These are phyloP conservation scores for Drosophila hamatofila DNA, from an alignment of 2,888 invertebrate species.

Conservation along the genomic window DNA sequence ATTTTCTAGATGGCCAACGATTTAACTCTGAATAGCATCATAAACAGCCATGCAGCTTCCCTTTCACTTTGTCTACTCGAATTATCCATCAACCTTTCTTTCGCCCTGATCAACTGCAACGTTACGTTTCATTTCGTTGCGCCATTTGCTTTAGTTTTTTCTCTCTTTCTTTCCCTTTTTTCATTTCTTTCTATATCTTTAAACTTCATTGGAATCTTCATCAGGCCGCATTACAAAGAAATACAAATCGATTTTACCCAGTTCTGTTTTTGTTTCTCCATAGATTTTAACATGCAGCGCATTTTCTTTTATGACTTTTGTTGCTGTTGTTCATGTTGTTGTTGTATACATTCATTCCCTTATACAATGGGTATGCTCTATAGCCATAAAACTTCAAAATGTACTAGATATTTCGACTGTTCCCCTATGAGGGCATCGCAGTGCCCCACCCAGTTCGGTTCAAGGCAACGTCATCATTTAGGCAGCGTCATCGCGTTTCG, in stretches of 20 bases:
- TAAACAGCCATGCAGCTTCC: slow-evolving; percentile 6
- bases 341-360: slow-evolving; percentile 22
- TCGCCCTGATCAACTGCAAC: slow-evolving; percentile 28
- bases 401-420: slow-evolving; percentile 37
- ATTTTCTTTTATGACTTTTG: slow-evolving; percentile 71
- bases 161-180: background rate
- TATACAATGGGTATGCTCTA: slow-evolving; percentile 18
- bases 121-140: slow-evolving; percentile 8
- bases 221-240: slow-evolving; percentile 45
- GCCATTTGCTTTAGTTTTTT: slow-evolving; percentile 20
- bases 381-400: slow-evolving; percentile 65
- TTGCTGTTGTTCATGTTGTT: slow-evolving; percentile 16
- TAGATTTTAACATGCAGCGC: slow-evolving; percentile 57
- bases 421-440: slow-evolving; percentile 12
- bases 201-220: slow-evolving; percentile 47
- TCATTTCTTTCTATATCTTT: background rate
- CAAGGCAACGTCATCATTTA: slow-evolving; percentile 31
- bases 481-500: slow-evolving; percentile 36
- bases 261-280: slow-evolving; percentile 32
- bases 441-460: slow-evolving; percentile 25
- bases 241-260: slow-evolving; percentile 75
- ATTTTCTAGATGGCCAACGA: slow-evolving; percentile 30
- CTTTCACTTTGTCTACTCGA: slow-evolving; percentile 47
- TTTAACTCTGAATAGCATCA: slow-evolving; percentile 24
- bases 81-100: slow-evolving; percentile 37